Evolutionary conservation across 2,113 vertebrate species (phyloP).

Genomic region (Gavialis gangeticus): DNA sequence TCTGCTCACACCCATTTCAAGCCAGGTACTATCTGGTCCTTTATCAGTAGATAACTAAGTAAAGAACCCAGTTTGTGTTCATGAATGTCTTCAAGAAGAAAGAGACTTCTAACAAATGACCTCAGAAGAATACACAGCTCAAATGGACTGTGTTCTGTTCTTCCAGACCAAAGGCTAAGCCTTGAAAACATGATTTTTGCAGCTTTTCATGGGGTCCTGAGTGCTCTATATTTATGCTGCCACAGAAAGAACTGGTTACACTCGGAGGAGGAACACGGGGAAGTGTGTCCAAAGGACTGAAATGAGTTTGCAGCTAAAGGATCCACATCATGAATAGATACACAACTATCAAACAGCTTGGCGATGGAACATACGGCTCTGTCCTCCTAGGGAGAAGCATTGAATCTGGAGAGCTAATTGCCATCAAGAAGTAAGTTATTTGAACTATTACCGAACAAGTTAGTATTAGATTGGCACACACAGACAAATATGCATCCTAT

Average conservation of each 20-base stretch:
- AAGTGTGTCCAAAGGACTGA: conserved; percentile 63
- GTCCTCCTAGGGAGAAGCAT: conserved; percentile 93
- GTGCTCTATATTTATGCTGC: conserved; percentile 86
- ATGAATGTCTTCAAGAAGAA: neutral
- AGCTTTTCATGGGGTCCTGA: conserved; percentile 74
- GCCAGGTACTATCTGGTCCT: neutral
- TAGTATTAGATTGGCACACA: neutral
- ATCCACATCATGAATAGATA: conserved; percentile 93
- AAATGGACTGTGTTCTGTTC: conserved; percentile 55
- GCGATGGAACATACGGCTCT: conserved; percentile 96
- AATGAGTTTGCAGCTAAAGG: conserved; percentile 65
- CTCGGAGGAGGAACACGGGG: conserved; percentile 74
- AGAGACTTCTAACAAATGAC: neutral
- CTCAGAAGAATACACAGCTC: neutral
- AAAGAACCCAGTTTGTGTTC: neutral
- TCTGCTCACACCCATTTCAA: accelerated
- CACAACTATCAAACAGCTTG: conserved; percentile 92
- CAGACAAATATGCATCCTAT: neutral
- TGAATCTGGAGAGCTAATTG: conserved; percentile 95
- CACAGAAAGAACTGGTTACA: conserved; percentile 91
- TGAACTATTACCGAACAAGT: neutral
- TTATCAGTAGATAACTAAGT: neutral
- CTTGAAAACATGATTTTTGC: conserved; percentile 89
- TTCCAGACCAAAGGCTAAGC: conserved; percentile 79
- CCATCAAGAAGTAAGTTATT: conserved; percentile 93